A percentile compares a stretch with the other conserved stretches of the same genome.
Conservation (phyloP, 2,888 invertebrate genomes). For the Aelia acuminata region DNA sequence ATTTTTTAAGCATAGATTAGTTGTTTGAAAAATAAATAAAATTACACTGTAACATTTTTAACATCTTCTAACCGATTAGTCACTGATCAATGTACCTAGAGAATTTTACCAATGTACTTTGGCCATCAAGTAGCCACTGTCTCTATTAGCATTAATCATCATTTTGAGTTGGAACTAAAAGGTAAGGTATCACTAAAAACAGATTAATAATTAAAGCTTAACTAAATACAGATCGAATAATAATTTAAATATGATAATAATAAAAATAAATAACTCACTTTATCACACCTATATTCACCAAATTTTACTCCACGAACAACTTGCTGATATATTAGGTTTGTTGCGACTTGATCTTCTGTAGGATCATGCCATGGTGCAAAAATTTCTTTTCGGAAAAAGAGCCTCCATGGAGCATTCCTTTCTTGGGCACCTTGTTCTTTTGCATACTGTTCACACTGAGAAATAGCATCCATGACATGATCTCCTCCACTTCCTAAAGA, state of each 20-base stretch:
- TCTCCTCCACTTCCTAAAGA: conserved; percentile 98
- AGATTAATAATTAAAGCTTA: no score
- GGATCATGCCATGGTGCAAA: conserved; percentile 98
- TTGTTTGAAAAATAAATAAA: no score
- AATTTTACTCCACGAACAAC: conserved; percentile 98
- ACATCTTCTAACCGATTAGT: no score
- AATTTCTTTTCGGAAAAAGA: conserved; percentile 98
- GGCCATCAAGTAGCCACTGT: no score
- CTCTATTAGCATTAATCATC: no score
- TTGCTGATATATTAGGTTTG: conserved; percentile 98
- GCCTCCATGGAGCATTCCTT: conserved; percentile 97
- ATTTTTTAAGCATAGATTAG: no score
- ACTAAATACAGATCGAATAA: no score
- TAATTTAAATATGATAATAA: not conserved
- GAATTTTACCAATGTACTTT: no score
- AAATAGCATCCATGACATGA: conserved; percentile 99
- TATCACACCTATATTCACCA: conserved; percentile 92
- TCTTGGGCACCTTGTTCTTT: conserved; percentile 99
- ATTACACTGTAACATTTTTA: no score
- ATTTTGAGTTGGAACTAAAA: no score
- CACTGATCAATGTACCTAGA: no score
- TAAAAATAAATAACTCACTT: conserved; percentile 51
- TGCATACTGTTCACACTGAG: conserved; percentile 99
- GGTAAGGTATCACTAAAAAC: no score
- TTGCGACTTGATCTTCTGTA: conserved; percentile 87